Evolutionary conservation across 2,113 vertebrate species (phyloP).

Genomic region (Sander lucioperca): DNA sequence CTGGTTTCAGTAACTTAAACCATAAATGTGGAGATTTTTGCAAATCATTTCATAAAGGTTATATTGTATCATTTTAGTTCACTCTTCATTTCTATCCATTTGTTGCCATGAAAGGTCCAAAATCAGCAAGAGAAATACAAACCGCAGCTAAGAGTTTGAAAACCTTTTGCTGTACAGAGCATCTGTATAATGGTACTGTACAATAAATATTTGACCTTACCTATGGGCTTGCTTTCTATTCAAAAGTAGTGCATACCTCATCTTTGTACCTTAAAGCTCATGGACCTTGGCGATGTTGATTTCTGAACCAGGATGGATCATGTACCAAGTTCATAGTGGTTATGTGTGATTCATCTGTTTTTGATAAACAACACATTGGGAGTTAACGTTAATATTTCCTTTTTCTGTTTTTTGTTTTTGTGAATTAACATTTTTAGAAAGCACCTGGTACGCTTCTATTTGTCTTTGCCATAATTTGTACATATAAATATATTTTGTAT

Average conservation of each 20-base stretch:
- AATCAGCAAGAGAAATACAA: conserved; percentile 1
- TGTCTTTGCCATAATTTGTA: conserved; percentile 81
- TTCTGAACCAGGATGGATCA: conserved; percentile 23
- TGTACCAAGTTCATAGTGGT: background rate
- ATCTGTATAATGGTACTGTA: conserved; percentile 31
- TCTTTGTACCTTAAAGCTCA: conserved; percentile 68
- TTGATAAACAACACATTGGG: conserved; percentile 63
- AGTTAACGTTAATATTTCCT: conserved; percentile 46
- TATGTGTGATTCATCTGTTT: conserved; percentile 42
- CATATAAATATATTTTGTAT: conserved; percentile 84
- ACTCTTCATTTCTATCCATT: conserved; percentile 14
- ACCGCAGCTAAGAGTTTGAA: conserved; percentile 4
- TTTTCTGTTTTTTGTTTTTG: conserved; percentile 53
- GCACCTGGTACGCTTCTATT: conserved; percentile 65
- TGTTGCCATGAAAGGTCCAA: background rate
- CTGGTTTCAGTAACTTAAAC: conserved; percentile 7
- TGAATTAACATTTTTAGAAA: conserved; percentile 66
- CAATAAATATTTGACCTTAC: conserved; percentile 13
- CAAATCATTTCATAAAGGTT: conserved; percentile 4
- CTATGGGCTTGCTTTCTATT: conserved; percentile 48
- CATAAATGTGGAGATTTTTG: conserved; percentile 23
- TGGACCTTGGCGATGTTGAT: conserved; percentile 14
- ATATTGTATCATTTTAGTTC: background rate
- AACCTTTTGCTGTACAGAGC: conserved; percentile 17
- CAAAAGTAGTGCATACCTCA: conserved; percentile 64